Conservation (phyloP, 2,113 vertebrate species). For the Lontra canadensis region DNA sequence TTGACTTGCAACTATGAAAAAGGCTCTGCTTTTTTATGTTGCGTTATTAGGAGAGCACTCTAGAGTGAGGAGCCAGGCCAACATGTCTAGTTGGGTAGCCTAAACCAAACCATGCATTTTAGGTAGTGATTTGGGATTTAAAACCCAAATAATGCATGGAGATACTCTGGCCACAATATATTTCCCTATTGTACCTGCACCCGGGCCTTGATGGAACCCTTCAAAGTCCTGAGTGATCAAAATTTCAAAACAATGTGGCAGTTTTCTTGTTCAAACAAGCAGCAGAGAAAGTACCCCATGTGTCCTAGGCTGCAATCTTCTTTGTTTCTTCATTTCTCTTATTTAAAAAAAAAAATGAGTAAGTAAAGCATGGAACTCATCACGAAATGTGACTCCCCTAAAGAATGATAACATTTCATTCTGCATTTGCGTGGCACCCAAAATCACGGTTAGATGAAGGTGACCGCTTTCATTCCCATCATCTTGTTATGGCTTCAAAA, state of each 20-base stretch:
- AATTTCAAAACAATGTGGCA: background rate
- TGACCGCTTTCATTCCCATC: background rate
- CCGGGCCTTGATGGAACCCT: background rate
- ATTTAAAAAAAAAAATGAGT: background rate
- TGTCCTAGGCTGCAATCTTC: background rate
- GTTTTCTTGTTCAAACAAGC: background rate
- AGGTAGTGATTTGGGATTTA: background rate
- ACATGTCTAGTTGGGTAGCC: background rate
- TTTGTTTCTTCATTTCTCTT: background rate
- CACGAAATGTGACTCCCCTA: background rate
- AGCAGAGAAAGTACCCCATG: background rate
- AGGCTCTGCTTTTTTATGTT: background rate
- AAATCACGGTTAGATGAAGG: background rate
- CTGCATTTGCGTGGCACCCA: background rate
- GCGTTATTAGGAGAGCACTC: slow-evolving; percentile 13
- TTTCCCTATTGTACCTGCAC: background rate
- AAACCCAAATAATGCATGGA: background rate
- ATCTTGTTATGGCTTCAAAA: slow-evolving; percentile 58
- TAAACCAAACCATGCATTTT: background rate
- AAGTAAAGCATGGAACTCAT: background rate
- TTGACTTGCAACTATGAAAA: slow-evolving; percentile 4
- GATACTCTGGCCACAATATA: too few relatives aligned
- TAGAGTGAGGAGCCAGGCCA: background rate
- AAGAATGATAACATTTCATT: slow-evolving; percentile 40
- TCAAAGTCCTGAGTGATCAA: background rate